phyloP scores from a whole-genome alignment of 1,140 invertebrate genomes.

The Cheumatopsyche charites region DNA sequence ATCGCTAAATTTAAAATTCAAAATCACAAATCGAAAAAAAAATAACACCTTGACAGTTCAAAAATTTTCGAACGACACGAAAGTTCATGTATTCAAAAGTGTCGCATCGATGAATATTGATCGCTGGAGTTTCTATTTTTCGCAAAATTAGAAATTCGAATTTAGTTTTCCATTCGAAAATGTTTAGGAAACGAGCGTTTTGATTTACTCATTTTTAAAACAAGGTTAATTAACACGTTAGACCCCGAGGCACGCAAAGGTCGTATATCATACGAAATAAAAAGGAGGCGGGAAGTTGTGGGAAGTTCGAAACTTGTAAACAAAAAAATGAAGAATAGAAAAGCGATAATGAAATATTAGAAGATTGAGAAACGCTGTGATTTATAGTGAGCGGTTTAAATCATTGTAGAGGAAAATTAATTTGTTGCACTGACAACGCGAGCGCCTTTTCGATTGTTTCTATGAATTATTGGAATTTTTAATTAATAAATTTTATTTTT shows the following conservation, averaged over 20 bases:
- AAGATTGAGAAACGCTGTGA: no score
- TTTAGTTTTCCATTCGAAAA: neutral
- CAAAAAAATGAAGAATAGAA: conserved; percentile 3
- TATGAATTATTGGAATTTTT: no score
- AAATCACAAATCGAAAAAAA: no score
- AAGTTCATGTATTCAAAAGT: neutral
- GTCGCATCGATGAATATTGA: neutral
- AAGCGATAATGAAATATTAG: neutral
- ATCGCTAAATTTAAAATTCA: no score
- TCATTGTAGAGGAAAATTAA: no score
- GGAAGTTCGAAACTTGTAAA: conserved; percentile 26
- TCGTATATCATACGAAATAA: conserved; percentile 44
- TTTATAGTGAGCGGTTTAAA: no score
- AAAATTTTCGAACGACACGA: no score
- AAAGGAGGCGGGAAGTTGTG: conserved; percentile 37
- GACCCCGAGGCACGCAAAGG: conserved; percentile 44
- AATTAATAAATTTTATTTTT: no score
- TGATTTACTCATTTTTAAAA: conserved; percentile 49
- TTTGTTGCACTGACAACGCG: no score
- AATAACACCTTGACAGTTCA: no score
- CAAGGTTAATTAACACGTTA: conserved; percentile 49
- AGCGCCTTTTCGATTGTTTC: no score
- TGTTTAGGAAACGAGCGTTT: conserved; percentile 37
- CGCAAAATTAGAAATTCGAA: neutral
- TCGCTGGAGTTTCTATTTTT: neutral